Conservation (phyloP, 2,888 invertebrate species). For the Thecophora atra region DNA sequence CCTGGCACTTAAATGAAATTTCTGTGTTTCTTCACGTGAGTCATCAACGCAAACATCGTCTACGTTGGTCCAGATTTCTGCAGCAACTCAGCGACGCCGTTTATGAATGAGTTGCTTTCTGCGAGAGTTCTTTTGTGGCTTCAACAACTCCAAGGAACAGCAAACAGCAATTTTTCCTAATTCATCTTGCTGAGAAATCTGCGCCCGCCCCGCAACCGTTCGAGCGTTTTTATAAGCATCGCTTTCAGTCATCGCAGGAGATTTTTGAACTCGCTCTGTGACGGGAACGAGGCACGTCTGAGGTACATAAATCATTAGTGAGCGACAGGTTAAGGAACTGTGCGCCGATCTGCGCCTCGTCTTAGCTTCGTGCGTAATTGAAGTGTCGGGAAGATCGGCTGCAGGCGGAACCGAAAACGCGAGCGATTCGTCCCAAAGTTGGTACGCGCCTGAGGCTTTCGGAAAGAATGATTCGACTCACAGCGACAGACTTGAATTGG, state of each 20-base stretch:
- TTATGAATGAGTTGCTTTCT: conserved; percentile 20
- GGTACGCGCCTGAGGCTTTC: too few relatives aligned
- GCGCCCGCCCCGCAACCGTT: not conserved
- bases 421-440: not conserved
- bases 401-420: not conserved
- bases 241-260: not conserved
- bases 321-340: conserved; percentile 17
- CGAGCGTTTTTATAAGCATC: too few relatives aligned
- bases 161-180: not conserved
- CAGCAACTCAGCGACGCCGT: not conserved
- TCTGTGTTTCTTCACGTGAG: conserved; percentile 13
- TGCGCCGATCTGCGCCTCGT: not conserved
- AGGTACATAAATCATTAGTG: conserved; percentile 18
- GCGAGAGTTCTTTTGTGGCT: not conserved
- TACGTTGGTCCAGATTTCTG: conserved; percentile 3
- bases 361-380: conserved; percentile 22
- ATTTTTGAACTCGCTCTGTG: conserved; percentile 12
- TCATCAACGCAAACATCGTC: conserved; percentile 13
- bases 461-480: too few relatives aligned
- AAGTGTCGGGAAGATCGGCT: conserved; percentile 11
- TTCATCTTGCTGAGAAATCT: not conserved
- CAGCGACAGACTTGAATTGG: too few relatives aligned
- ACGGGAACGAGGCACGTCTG: conserved; percentile 18
- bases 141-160: not conserved
- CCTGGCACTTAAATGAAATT: conserved; percentile 1